Evolutionary conservation across 2,888 invertebrate species (phyloP).

Genomic region (Andricus quercusramuli): DNA sequence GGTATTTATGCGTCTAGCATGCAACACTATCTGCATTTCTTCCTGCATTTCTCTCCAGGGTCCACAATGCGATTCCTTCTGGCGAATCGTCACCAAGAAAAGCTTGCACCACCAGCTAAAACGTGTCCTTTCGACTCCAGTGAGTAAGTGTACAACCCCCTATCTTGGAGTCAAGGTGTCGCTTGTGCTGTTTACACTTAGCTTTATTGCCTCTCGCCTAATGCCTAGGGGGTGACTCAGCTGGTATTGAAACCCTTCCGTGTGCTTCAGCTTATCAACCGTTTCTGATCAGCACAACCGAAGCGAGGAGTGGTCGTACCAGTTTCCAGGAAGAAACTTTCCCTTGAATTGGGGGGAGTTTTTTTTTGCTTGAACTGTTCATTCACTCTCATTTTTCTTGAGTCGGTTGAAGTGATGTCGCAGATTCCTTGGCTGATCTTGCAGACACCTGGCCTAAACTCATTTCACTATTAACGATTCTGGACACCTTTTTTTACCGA

Average conservation of each 20-base stretch:
- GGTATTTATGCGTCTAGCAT: constrained; percentile 71
- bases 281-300: constrained; percentile 62
- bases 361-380: too few species aligned
- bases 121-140: constrained; percentile 12
- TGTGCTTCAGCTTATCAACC: constrained; percentile 71
- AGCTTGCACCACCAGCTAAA: constrained; percentile 18
- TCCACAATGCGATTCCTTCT: constrained; percentile 55
- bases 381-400: too few species aligned
- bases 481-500: too few species aligned
- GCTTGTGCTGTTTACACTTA: constrained; percentile 68
- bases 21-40: constrained; percentile 64
- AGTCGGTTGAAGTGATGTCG: too few species aligned
- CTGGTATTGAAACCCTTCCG: constrained; percentile 67
- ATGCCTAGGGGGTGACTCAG: constrained; percentile 69
- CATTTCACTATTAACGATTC: too few species aligned
- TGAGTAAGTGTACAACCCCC: constrained; percentile 54
- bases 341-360: background rate
- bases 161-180: constrained; percentile 48
- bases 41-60: constrained; percentile 55
- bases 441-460: too few species aligned
- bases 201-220: constrained; percentile 71
- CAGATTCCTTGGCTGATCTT: too few species aligned
- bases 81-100: constrained; percentile 47
- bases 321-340: background rate
- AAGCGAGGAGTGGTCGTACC: background rate